Evolutionary conservation across 1,140 invertebrate genomes (phyloP).

Genomic region (Lamellibrachia luymesi): DNA sequence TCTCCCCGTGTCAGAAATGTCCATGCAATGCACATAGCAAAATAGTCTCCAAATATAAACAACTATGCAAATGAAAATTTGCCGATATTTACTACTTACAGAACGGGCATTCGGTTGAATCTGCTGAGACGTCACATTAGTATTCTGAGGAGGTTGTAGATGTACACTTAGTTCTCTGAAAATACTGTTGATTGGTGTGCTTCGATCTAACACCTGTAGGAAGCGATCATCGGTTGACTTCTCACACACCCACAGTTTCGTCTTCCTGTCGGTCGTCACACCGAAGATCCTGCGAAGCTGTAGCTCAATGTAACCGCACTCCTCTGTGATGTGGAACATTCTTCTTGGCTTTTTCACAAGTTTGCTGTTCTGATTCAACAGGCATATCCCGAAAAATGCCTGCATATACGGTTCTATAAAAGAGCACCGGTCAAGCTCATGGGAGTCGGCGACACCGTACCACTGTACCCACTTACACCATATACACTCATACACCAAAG

Average conservation of each 20-base stretch:
- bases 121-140: too few relatives aligned
- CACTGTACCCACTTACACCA: constrained; percentile 20
- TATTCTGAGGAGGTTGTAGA: too few relatives aligned
- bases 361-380: constrained; percentile 12
- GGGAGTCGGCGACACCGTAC: constrained; percentile 19
- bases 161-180: too few relatives aligned
- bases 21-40: neutral
- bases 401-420: neutral
- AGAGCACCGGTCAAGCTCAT: constrained; percentile 21
- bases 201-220: neutral
- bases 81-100: neutral
- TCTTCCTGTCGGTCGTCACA: constrained; percentile 1
- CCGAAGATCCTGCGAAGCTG: constrained; percentile 23
- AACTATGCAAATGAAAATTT: neutral
- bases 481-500: constrained; percentile 17
- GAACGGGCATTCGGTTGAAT: too few relatives aligned
- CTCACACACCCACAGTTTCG: constrained; percentile 20
- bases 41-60: neutral
- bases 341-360: constrained; percentile 13
- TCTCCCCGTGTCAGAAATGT: neutral
- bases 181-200: neutral
- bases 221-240: neutral
- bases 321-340: constrained; percentile 18
- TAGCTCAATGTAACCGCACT: constrained; percentile 18
- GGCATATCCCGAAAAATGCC: constrained; percentile 15